Evolutionary conservation across 23 tunicate genomes (phyloP), one percentile per base, ranked within the genome.

Genomic region (Phallusia fumigata): DNA sequence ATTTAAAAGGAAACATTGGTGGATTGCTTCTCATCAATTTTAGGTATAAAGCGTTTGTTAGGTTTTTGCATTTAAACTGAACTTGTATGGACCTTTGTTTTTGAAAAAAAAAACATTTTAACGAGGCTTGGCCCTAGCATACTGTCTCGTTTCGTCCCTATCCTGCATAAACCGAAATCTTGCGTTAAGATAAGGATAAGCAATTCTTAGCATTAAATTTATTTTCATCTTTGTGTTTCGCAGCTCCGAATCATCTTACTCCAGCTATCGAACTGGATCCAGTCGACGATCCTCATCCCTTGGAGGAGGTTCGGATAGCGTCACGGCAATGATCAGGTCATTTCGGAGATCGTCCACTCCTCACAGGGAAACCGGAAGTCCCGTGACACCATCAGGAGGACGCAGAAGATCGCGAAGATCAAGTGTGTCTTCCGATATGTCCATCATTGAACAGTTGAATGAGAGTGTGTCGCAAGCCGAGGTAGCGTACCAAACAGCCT

Each of bases 331-430:
- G 80, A 58, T 90, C 47, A 53, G 79, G 0, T 90, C 89, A 16
- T 85, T 81, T 51, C 82, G 83, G 0, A 86, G 96, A 12, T 87
- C 97, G 21, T 92, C 97, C 47, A 92, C 97, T 6, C 97, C 97
- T 8, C 36, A 74, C 24, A 52, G 85, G 76, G 85, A 87, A n/a
- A 21, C 69, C 28, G 58, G 18, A 18, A 58, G 69, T 13, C 36
- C 30, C 6, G 73, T 5, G 12, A 30, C 65, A 3, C 36, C 75
- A 22, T 19, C 53, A 30, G 69, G 69, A 58, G 69, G 69, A 58
- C 28, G 69, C 26, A 33, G 45, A 33, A 33, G 65, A 44, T 65
- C 79, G 26, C 77, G 91, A 35, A 83, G 91, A 36, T 87, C 86
- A 18, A 87, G 91, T 44, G 50, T 82, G 53, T 69, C 82, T 15